Evolutionary conservation across 2,113 vertebrate species (phyloP), one percentile per base, ranked within the genome.

Genomic region (Diadophis punctatus): DNA sequence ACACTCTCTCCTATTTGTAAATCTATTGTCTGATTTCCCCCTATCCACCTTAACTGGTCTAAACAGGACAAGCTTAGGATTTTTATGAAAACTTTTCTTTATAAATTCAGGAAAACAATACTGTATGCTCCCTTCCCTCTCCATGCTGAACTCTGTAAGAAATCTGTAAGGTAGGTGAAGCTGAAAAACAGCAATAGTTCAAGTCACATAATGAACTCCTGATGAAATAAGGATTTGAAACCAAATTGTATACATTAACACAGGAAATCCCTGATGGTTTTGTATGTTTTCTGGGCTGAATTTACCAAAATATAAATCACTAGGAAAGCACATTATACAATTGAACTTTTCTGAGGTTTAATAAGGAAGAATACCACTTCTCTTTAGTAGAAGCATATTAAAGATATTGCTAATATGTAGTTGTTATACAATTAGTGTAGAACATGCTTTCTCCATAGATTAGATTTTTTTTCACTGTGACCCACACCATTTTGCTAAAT

Each of bases 381-480:
- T 90, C 22, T 53, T 90, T 90, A 86, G 86, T 34, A 49, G 48
- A 30, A 86, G 56, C n/a, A 60, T 60, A 60, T 86, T 46, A 58
- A 91, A 86, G 25, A 43, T 39, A 30, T 60, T 63, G 46, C 56
- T 93, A 86, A 63, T 63, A 89, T 92, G 46, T 92, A 22, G n/a
- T 56, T 34, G 46, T 91, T 86, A 58, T 91, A 89, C 49, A 91
- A 16, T 48, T 88, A 92, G 30, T 86, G 8, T 2, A 49, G 39
- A 2, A 94, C 30, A 90, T 30, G 34, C 25, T 0, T 46, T 3
- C 16, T 51, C 5, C 22, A 92, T 53, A 34, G 52, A 16, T 95
- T 92, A 34, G 55, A 88, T 91, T 94, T 92, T 92, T n/a, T 90
- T 39, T 92, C n/a, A 94, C 0, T 89, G 85, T 92, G 74, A 20